Conservation (phyloP, 2,888 invertebrate species). For the Epsilonema sp. region DNA sequence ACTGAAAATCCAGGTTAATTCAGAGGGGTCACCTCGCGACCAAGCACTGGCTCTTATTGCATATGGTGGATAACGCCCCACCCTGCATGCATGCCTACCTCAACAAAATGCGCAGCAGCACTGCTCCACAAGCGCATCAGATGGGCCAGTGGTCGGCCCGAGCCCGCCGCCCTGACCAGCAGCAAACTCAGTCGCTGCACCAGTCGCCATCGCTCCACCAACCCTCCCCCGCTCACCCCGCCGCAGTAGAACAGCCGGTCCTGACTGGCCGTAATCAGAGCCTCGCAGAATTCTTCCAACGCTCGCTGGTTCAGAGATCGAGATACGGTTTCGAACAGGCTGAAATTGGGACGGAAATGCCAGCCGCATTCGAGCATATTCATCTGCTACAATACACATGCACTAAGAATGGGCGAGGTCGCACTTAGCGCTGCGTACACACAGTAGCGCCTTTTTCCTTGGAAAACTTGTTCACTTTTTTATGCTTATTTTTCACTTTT, state of each 20-base stretch:
- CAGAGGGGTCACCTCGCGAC: no score
- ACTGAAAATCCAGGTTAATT: no score
- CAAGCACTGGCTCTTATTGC: no score
- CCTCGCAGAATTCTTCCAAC: constrained; percentile 55
- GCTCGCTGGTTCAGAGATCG: constrained; percentile 64
- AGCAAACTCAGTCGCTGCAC: constrained; percentile 69
- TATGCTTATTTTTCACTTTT: no score
- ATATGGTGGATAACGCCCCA: no score
- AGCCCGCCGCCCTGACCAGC: constrained; percentile 60
- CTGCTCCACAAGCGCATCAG: constrained; percentile 77
- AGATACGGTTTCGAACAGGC: constrained; percentile 69
- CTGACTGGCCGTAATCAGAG: constrained; percentile 65
- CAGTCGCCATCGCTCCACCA: constrained; percentile 32
- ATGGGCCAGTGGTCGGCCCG: constrained; percentile 67
- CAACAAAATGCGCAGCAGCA: constrained; percentile 76
- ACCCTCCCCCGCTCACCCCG: constrained; percentile 11
- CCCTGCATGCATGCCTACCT: no score
- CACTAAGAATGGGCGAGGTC: background rate
- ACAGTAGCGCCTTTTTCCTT: no score
- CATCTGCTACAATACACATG: background rate
- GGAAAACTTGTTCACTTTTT: no score
- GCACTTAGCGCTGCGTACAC: background rate
- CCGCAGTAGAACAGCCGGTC: constrained; percentile 43
- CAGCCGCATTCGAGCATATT: no score
- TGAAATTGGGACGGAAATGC: no score